Base-by-base conservation (phyloP, 2,888 invertebrate species). In the Falcaria lacertinaria region DNA sequence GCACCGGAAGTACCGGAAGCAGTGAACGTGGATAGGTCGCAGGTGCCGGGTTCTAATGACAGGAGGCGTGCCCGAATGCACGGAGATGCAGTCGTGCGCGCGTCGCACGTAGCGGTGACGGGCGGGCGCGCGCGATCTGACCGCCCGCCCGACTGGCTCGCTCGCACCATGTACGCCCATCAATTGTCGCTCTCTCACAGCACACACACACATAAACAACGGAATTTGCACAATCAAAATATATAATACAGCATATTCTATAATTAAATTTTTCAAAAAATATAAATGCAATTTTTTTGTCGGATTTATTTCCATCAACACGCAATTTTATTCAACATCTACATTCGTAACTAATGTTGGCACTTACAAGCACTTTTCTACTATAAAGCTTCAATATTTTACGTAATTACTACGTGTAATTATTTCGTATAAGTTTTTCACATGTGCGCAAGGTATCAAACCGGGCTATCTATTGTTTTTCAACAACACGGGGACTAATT, bases 71-170 rank as follows among this genome's bases (percentile, higher is more conserved):
- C 50, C 71, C 57, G 44, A 48, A 48, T 69, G 69, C 66, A 64
- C 56, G 52, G 63, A 59, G 64, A 59, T 71, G 69, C 67, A 64
- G 52, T 57, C 57, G 53, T 50, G 50, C 47, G 55, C 47, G 57
- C 44, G 42, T 48, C 34, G 44, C 48, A 46, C 40, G 47, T 43
- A 56, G 52, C 52, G 48, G 61, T 39, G 47, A 57, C 66, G 69
- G 71, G 69, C 68, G 73, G 69, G 64, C 54, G 58, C 64, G 64
- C 67, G 56, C 58, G 51, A 47, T 48, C 48, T 64, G 42, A 50
- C 69, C 69, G 66, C 76, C 76, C 74, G 77, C 80, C 76, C 74
- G 67, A 60, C 70, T 67, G 63, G 47, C 54, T 55, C 42, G 50
- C 52, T 53, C 56, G 50, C 53, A 52, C 28, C 41, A 45, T 55